Evolutionary conservation across 2,113 vertebrate genomes (phyloP).

Genomic region (Mormyrus iriodes): DNA sequence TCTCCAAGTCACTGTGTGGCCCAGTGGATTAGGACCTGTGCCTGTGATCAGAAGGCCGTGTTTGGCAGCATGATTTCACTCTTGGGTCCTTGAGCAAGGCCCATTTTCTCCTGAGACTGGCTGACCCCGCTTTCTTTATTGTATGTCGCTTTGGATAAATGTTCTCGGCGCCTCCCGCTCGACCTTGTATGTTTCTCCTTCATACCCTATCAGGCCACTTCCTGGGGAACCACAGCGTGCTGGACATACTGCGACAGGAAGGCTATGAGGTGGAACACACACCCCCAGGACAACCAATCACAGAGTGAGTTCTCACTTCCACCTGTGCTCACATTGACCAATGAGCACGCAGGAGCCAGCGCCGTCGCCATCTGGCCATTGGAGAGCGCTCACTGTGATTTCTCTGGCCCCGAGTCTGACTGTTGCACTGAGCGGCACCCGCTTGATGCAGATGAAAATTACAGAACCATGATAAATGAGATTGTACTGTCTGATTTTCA

Average conservation of each 20-base stretch:
- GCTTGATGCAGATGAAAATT: neutral
- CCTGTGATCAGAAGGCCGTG: neutral
- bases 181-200: conserved; percentile 12
- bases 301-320: conserved; percentile 65
- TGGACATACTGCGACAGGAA: conserved; percentile 87
- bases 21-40: neutral
- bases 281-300: conserved; percentile 68
- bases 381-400: neutral
- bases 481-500: neutral
- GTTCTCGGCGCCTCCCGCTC: neutral
- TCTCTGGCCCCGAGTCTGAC: neutral
- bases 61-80: neutral
- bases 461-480: neutral
- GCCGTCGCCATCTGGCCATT: neutral
- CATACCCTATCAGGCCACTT: conserved; percentile 80
- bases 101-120: neutral
- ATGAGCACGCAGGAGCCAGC: neutral
- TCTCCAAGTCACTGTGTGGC: neutral
- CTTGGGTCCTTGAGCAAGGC: no score
- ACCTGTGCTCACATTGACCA: neutral
- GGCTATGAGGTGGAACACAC: conserved; percentile 89
- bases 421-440: neutral
- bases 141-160: neutral
- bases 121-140: neutral
- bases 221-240: conserved; percentile 94